Evolutionary conservation across 2,888 invertebrate genomes (phyloP).

Genomic region (Helicoverpa assulta): DNA sequence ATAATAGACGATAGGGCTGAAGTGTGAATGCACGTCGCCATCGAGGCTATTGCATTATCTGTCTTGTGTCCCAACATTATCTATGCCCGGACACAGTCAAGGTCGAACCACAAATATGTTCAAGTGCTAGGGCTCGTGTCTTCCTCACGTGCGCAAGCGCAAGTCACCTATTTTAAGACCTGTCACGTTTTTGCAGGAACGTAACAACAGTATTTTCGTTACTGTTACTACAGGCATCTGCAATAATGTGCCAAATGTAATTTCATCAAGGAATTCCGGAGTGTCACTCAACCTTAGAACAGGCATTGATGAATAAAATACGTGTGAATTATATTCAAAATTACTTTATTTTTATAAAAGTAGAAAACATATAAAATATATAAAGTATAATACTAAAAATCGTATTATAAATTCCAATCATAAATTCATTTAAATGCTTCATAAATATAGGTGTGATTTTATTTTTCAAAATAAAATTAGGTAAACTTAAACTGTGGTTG

Average conservation of each 20-base stretch:
- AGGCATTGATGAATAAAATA: constrained; percentile 17
- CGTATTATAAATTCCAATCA: constrained; percentile 29
- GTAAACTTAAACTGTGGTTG: background rate
- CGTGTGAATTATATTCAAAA: constrained; percentile 20
- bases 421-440: constrained; percentile 38
- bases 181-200: constrained; percentile 15
- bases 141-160: constrained; percentile 43
- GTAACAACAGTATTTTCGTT: constrained; percentile 16
- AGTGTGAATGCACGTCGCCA: constrained; percentile 55
- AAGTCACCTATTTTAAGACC: constrained; percentile 28
- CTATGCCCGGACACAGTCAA: constrained; percentile 37
- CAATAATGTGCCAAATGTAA: constrained; percentile 28
- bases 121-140: constrained; percentile 14
- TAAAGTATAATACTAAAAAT: constrained; percentile 38
- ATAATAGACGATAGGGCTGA: constrained; percentile 55
- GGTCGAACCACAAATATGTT: constrained; percentile 40
- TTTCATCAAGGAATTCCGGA: constrained; percentile 1
- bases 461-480: background rate
- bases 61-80: constrained; percentile 12
- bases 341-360: constrained; percentile 51
- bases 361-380: constrained; percentile 34
- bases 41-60: constrained; percentile 33
- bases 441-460: constrained; percentile 18
- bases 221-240: constrained; percentile 13
- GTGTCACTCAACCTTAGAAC: background rate